Evolutionary conservation across 2,113 vertebrate species (phyloP), one percentile per base, ranked within the genome.

Genomic region (Cyanocitta stelleri): DNA sequence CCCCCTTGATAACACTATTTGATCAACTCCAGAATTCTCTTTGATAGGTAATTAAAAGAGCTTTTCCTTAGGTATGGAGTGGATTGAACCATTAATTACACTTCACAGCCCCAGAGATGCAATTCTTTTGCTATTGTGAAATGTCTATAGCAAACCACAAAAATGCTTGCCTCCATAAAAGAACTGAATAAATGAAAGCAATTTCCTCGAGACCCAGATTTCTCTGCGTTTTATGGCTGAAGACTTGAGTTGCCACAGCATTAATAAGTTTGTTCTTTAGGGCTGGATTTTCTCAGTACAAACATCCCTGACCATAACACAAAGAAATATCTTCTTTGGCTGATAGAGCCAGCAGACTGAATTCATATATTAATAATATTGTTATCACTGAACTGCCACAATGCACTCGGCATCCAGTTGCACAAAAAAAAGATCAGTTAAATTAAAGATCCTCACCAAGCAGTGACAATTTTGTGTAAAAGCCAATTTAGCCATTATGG

Each of bases 21-120:
- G 95, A 95, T 97, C 88, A 89, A 61, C 72, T 95, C 90, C 69
- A 89, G 83, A 92, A 95, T 90, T 71, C 83, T 94, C 94, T 94
- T 77, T 96, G 96, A 97, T 95, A 85, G 89, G 87, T 95, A 97
- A 97, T 96, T 96, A 96, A 95, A 96, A 97, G 96, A 85, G 71
- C 77, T 93, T 93, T 96, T 97, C 88, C 92, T 95, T 89, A 97
- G 88, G 78, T 96, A 67, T 26, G 88, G 80, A 69, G 66, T 16
- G 48, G 88, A 91, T 78, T 51, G 84, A 89, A 93, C 67, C 90
- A 62, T 96, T 97, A 97, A 96, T 97, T 97, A 97, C 89, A 92
- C 71, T 92, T 58, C 93, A 72, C 85, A 80, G 81, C 90, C 86
- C 86, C 23, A 64, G 92, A 96, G 95, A 97, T 83, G 88, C 88